These are phyloP conservation scores for Bactericera cockerelli DNA, from an alignment of 1,140 invertebrate genomes.

Conservation along the genomic window DNA sequence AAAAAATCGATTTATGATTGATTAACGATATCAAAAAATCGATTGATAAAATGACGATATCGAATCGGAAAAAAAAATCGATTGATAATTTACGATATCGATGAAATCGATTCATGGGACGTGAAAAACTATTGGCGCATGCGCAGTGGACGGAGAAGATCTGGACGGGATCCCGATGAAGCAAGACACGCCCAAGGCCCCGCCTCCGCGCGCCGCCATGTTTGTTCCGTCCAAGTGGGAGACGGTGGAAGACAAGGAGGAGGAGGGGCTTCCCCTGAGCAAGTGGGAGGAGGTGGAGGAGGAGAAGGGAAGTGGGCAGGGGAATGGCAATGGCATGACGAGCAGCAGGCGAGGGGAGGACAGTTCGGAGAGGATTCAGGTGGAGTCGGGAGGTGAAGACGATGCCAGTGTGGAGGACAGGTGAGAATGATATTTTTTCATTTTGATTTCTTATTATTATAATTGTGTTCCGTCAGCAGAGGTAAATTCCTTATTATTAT, in stretches of 20 bases:
- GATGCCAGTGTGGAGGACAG: slow-evolving; percentile 15
- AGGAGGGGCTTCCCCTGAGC: slow-evolving; percentile 73
- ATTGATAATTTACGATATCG: no score
- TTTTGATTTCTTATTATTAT: not conserved
- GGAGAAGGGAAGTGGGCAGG: slow-evolving; percentile 27
- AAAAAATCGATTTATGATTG: no score
- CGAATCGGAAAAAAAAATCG: no score
- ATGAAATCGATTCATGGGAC: no score
- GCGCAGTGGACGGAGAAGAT: slow-evolving; percentile 33
- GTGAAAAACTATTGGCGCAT: no score
- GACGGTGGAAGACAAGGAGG: slow-evolving; percentile 73
- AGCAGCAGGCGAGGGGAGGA: not conserved
- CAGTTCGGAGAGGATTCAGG: slow-evolving; percentile 14
- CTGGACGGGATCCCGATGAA: slow-evolving; percentile 68
- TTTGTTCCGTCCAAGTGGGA: slow-evolving; percentile 91
- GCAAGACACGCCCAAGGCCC: slow-evolving; percentile 28
- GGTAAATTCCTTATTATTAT: no score
- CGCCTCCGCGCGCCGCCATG: slow-evolving; percentile 35
- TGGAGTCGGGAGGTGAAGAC: slow-evolving; percentile 15
- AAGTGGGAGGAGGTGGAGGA: slow-evolving; percentile 63
- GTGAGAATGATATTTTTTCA: no score
- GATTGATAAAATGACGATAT: no score
- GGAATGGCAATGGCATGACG: slow-evolving; percentile 5
- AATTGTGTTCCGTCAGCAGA: not conserved
- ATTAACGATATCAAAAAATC: no score